These are phyloP conservation scores for Drosophila subobscura DNA, from an alignment of 1,140 invertebrate species.

Conservation along the genomic window DNA sequence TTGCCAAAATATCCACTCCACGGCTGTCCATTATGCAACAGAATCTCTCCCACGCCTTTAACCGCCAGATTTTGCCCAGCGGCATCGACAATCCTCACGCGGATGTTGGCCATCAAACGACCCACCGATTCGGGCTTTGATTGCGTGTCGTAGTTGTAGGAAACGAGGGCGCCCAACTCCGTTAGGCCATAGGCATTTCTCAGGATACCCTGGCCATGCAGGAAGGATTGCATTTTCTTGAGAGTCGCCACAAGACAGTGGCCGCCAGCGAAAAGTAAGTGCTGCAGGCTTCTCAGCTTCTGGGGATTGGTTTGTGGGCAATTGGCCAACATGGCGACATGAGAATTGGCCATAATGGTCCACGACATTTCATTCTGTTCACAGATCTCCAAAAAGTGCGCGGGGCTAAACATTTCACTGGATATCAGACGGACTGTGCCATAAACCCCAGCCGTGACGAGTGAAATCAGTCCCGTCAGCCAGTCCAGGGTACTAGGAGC, in stretches of 20 bases:
- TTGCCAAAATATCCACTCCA: constrained; percentile 81
- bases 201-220: constrained; percentile 56
- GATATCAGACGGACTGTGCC: constrained; percentile 72
- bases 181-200: constrained; percentile 66
- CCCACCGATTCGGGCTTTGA: constrained; percentile 67
- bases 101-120: constrained; percentile 51
- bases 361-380: constrained; percentile 66
- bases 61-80: constrained; percentile 52
- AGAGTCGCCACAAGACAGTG: constrained; percentile 69
- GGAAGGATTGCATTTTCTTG: constrained; percentile 65
- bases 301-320: constrained; percentile 16
- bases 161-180: constrained; percentile 52
- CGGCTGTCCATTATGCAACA: constrained; percentile 52
- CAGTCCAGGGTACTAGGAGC: constrained; percentile 79
- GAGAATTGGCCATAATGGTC: constrained; percentile 66
- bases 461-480: constrained; percentile 66
- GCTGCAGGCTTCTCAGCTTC: constrained; percentile 55
- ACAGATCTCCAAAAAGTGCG: constrained; percentile 64
- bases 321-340: constrained; percentile 74
- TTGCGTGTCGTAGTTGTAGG: constrained; percentile 49
- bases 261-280: constrained; percentile 66
- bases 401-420: constrained; percentile 56
- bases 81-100: constrained; percentile 76
- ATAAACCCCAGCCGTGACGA: constrained; percentile 65
- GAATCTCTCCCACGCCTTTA: constrained; percentile 66